Base-by-base conservation (phyloP, 2,888 invertebrate genomes). In the Cosmia pyralina region DNA sequence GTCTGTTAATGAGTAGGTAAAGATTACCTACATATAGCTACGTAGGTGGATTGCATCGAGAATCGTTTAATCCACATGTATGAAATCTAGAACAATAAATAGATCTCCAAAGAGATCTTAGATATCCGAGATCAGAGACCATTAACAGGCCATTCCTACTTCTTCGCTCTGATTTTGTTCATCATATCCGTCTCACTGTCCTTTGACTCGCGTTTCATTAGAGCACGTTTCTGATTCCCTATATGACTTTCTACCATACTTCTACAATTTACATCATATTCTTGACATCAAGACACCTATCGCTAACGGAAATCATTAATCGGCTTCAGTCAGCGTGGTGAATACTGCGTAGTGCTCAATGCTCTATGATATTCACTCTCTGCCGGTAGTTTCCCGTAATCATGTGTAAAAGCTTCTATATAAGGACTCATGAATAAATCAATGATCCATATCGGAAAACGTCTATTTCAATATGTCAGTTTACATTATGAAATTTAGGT, bases 351-450 rank as follows among this genome's bases (percentile, higher is more conserved):
- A 59, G 34, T 46, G 52, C 55, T 69, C 55, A 57, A 79, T 22
- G n/a, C 38, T 48, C 44, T 41, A 46, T 60, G 60, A 52, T 66
- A 69, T 78, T 67, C 52, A 46, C 28, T 22, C 22, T 67, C 46
- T 67, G 22, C 22, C n/a, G 52, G 59, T 57, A 68, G 50, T 67
- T 22, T 28, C 50, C 34, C 52, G 46, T 72, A 71, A 68, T 44
- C 63, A 59, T 57, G 22, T 64, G 34, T 71, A 59, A 59, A 76
- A 64, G 4, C n/a, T 28, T 68, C 52, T 64, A 67, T 77, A 72
- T 64, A 76, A 50, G 71, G 72, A 22, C 22, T 53, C 44, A 10
- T 57, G 53, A 72, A 69, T 79, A 79, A 58, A 77, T 60, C 64
- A 68, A 50, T 65, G 48, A 68, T 53, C 68, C 48, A 34, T 72